Evolutionary conservation across 2,888 invertebrate species (phyloP), one percentile per base, ranked within the genome.

Genomic region (Clusia tigrina): DNA sequence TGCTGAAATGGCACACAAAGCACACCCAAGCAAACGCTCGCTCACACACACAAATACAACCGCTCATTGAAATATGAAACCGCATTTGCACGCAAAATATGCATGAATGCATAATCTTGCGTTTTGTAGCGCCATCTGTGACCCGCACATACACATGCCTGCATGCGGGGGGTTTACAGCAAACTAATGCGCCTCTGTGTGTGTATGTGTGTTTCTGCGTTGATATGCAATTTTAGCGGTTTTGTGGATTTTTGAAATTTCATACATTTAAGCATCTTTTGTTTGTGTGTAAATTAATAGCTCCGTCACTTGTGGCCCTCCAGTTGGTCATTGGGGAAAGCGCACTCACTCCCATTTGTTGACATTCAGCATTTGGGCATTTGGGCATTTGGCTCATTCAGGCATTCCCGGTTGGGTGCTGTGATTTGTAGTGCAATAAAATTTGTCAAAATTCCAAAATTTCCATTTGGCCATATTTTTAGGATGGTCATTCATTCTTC

Each of bases 81-180:
- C 48, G 22, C 48, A 48, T 20, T 48, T 5, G 42, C 2, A 17
- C 42, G n/a, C 6, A 6, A 48, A 18, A 48, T 48, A 48, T 48
- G 48, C 22, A 18, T 22, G 48, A 15, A 2, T 5, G 48, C 48
- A 22, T 48, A 48, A 48, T 48, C 48, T 48, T 48, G 48, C 48
- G 22, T 48, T 22, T 22, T 74, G 76, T 74, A 70, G 72, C 73
- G 58, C 73, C 74, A 74, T 74, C 76, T 74, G 74, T 76, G 76
- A 76, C 76, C 76, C 69, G 72, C 65, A 42, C 59, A 38, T 37
- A n/a, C n/a, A n/a, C n/a, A n/a, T n/a, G n/a, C n/a, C n/a, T 42
- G 42, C 42, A 42, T 32, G 32, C 6, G 3, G 9, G 42, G n/a
- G n/a, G 15, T 42, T 15, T n/a, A 3, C 12, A 42, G 42, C 42